Evolutionary conservation across 1,140 invertebrate species (phyloP).

Genomic region (Cataglyphis hispanica): DNA sequence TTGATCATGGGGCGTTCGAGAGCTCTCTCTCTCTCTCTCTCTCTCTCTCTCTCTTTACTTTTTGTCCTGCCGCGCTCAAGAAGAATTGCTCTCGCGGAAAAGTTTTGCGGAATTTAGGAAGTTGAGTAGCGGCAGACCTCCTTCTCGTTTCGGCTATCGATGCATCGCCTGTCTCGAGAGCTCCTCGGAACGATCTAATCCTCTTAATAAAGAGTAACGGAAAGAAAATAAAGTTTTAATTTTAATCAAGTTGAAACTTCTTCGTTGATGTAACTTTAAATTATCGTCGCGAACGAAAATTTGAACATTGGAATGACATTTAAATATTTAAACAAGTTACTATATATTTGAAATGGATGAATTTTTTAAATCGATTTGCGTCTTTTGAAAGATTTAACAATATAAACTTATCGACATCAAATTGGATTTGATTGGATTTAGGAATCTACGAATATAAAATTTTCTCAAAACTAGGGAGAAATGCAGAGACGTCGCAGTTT

Average conservation of each 20-base stretch:
- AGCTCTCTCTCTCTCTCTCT: no score
- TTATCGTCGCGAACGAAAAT: constrained; percentile 26
- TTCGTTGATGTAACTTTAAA: constrained; percentile 17
- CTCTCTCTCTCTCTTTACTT: constrained; percentile 29
- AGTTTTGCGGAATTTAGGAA: constrained; percentile 55
- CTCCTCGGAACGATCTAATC: constrained; percentile 40
- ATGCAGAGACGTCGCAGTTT: not conserved
- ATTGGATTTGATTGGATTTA: not conserved
- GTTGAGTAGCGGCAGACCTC: constrained; percentile 39
- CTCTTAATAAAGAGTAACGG: constrained; percentile 58
- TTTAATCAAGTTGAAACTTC: constrained; percentile 15
- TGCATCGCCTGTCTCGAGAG: constrained; percentile 43
- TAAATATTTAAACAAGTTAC: no score
- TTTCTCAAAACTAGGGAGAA: not conserved
- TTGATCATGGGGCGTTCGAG: constrained; percentile 45
- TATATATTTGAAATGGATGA: not conserved
- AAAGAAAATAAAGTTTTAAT: constrained; percentile 46
- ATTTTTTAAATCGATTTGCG: constrained; percentile 15
- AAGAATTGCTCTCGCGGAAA: constrained; percentile 55
- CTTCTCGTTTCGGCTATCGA: constrained; percentile 44
- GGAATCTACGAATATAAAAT: not conserved
- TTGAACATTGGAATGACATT: not conserved
- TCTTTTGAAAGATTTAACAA: not conserved
- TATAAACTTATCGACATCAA: not conserved
- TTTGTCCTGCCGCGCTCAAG: constrained; percentile 39